Evolutionary conservation across 2,888 invertebrate genomes (phyloP), one percentile per base, ranked within the genome.

Genomic region (Odontomyia ornata): DNA sequence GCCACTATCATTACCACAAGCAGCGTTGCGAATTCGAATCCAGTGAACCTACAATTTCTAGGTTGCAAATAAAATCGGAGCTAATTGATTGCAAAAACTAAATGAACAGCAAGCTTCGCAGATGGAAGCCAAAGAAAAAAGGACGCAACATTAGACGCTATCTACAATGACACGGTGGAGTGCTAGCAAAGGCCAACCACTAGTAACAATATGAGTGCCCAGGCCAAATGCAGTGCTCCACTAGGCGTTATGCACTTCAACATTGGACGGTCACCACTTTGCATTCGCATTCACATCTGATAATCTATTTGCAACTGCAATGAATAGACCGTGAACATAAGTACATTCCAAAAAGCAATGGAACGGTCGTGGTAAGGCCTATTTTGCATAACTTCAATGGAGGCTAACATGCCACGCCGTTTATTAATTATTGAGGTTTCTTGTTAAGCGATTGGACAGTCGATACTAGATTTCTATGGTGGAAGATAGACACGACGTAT

Each of bases 321-420:
- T 46, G 60, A 73, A 30, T 23, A 60, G 73, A 73, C 73, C 73
- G 25, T 73, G 73, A 73, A 60, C 60, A 56, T 56, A 60, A 21
- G 60, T 25, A 60, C 73, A 73, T 73, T 73, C 73, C 73, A 60
- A 73, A 73, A 60, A 36, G 57, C 72, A 28, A 73, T n/a, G n/a
- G 15, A 30, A 47, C 15, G 28, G 46, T 69, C 9, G 73, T 62
- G 9, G 62, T 62, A 64, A 46, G 43, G 64, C 75, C 64, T 75
- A 75, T 75, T 76, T 76, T 76, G 76, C 76, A 76, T 76, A 76
- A 76, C 30, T 76, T 76, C 76, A 76, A 76, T 76, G 76, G 76
- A 76, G 76, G 46, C 62, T 65, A 76, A 46, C 65, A 65, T 64
- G 76, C 76, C 76, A 76, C 76, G 64, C 76, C 76, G 67, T 76